phyloP scores from a whole-genome alignment of 2,888 invertebrate species.

The Hoplodrina ambigua region DNA sequence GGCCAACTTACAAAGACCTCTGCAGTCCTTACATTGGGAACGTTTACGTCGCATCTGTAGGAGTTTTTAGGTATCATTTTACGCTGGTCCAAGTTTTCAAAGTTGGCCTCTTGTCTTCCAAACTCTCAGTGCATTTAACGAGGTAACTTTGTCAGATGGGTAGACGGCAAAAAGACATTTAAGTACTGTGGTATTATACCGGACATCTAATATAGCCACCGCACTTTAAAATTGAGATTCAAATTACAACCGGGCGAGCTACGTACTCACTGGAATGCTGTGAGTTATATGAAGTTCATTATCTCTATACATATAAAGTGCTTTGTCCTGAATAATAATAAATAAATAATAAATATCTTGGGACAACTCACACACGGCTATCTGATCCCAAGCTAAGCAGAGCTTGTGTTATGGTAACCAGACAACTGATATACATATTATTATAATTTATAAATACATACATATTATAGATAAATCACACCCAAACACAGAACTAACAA shows the following conservation, averaged over 20 bases:
- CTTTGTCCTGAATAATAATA: too few species aligned
- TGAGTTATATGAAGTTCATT: too few species aligned
- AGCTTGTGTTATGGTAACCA: too few species aligned
- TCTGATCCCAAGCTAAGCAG: too few species aligned
- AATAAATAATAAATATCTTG: too few species aligned
- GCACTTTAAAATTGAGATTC: constrained; percentile 40
- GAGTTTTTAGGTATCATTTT: constrained; percentile 60
- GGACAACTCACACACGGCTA: too few species aligned
- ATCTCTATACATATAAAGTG: too few species aligned
- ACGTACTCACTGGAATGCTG: too few species aligned
- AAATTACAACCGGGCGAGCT: constrained; percentile 28
- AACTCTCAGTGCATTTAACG: constrained; percentile 86
- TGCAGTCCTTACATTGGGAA: constrained; percentile 23
- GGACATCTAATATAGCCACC: constrained; percentile 41
- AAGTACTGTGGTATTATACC: constrained; percentile 50
- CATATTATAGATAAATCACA: too few species aligned
- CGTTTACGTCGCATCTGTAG: constrained; percentile 36
- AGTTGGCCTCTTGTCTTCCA: constrained; percentile 76
- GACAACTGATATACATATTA: too few species aligned
- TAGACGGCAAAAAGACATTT: constrained; percentile 74
- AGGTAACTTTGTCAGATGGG: constrained; percentile 82
- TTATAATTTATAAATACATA: too few species aligned
- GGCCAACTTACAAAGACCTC: constrained; percentile 65
- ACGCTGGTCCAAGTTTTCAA: constrained; percentile 66
- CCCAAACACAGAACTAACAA: too few species aligned